Conservation (phyloP, 1,140 invertebrate species). For the Limonius californicus region DNA sequence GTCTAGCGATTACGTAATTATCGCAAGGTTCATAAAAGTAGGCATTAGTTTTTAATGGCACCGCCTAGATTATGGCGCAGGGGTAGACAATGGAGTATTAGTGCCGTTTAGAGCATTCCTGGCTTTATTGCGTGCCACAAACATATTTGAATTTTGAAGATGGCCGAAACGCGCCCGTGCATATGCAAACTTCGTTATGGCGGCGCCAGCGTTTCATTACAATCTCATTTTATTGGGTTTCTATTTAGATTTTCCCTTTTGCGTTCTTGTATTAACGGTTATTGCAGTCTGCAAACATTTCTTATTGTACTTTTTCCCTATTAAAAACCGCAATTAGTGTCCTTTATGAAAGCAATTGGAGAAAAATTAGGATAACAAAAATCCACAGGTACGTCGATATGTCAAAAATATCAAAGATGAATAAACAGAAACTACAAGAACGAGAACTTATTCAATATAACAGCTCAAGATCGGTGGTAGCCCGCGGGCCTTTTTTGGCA, state of each 20-base stretch:
- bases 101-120: slow-evolving; percentile 17
- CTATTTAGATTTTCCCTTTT: neutral
- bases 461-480: too few relatives aligned
- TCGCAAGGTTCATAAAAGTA: slow-evolving; percentile 5
- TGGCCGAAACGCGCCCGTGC: slow-evolving; percentile 20
- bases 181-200: slow-evolving; percentile 22
- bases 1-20: neutral
- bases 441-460: too few relatives aligned
- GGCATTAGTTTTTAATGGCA: slow-evolving; percentile 12
- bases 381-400: too few relatives aligned
- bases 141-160: slow-evolving; percentile 22
- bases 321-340: too few relatives aligned
- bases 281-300: too few relatives aligned
- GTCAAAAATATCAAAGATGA: too few relatives aligned
- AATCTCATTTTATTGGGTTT: neutral
- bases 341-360: too few relatives aligned
- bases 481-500: too few relatives aligned
- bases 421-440: too few relatives aligned
- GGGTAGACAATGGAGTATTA: slow-evolving; percentile 1
- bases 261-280: too few relatives aligned
- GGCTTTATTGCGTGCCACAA: slow-evolving; percentile 20
- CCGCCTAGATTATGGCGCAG: neutral
- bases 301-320: too few relatives aligned
- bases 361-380: too few relatives aligned
- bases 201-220: neutral